Conservation (phyloP, 2,797 vertebrate genomes). For the Echeneis naucrates region DNA sequence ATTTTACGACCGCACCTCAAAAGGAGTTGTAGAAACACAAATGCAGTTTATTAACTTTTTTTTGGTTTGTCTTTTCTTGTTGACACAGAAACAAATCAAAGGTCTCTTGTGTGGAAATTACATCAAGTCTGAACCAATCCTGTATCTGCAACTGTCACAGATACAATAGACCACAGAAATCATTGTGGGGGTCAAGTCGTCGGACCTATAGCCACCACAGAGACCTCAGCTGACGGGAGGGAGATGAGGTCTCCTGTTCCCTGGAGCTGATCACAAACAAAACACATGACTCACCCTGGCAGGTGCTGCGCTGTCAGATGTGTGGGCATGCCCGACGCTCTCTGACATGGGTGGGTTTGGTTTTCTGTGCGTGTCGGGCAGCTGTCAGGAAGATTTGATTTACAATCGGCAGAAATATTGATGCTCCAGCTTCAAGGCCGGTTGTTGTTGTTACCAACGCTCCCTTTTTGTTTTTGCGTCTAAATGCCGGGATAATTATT, state of each 20-base stretch:
- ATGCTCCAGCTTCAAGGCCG: neutral
- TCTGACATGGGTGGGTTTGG: neutral
- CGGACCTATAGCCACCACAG: neutral
- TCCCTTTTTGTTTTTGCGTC: no score
- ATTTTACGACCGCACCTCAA: no score
- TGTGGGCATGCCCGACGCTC: neutral
- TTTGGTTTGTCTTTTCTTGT: no score
- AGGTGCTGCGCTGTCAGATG: neutral
- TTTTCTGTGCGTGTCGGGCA: no score
- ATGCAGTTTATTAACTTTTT: no score
- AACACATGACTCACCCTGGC: neutral
- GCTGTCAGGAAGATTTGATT: neutral
- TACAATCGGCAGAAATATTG: neutral
- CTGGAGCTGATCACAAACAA: neutral
- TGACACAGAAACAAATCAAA: no score
- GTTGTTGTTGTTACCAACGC: neutral
- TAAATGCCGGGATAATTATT: neutral
- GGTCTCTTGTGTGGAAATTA: no score
- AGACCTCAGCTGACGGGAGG: neutral
- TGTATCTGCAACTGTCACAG: no score
- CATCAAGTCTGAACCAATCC: no score
- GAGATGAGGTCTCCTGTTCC: neutral
- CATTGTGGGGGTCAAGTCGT: slow-evolving; percentile 31
- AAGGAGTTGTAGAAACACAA: no score
- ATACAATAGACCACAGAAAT: no score